A percentile compares a stretch with the other conserved stretches of the same genome.
These are phyloP conservation scores for Orchesella cincta DNA, from an alignment of 1,140 invertebrate genomes.

Conservation along the genomic window DNA sequence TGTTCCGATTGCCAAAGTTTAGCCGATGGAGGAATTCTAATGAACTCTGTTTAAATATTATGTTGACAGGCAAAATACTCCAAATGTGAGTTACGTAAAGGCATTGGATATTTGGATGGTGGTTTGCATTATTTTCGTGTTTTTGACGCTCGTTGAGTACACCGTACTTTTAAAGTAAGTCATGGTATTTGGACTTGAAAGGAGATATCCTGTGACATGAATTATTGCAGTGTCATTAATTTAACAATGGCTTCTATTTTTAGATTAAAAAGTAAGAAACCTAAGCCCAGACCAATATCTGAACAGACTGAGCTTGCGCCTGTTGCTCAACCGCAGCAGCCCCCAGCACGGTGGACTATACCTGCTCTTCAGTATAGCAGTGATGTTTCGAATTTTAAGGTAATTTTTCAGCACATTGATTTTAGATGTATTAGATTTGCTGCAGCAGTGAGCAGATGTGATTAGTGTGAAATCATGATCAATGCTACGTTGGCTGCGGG, in stretches of 20 bases:
- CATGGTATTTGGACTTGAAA: not conserved
- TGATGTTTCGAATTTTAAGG: not conserved
- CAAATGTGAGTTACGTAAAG: constrained; percentile 66
- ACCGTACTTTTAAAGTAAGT: constrained; percentile 63
- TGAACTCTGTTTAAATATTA: constrained; percentile 35
- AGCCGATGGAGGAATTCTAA: not conserved
- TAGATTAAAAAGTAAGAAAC: constrained; percentile 22
- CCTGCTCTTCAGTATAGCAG: not conserved
- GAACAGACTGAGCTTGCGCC: not conserved
- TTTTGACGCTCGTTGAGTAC: constrained; percentile 70
- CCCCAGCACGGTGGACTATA: not conserved
- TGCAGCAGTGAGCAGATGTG: not conserved
- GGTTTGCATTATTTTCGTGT: constrained; percentile 71
- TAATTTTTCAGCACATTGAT: not conserved
- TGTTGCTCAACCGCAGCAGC: not conserved
- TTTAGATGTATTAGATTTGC: not conserved
- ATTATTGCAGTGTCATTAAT: not conserved
- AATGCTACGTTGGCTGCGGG: not conserved
- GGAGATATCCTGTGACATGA: not conserved
- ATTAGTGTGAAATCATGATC: not conserved
- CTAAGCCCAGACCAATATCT: not conserved
- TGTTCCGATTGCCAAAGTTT: too few relatives aligned
- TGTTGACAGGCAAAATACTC: constrained; percentile 62
- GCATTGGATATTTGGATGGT: constrained; percentile 74
- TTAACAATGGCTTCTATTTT: not conserved